Conservation (phyloP, 2,113 vertebrate species). For the Gulo gulo region DNA sequence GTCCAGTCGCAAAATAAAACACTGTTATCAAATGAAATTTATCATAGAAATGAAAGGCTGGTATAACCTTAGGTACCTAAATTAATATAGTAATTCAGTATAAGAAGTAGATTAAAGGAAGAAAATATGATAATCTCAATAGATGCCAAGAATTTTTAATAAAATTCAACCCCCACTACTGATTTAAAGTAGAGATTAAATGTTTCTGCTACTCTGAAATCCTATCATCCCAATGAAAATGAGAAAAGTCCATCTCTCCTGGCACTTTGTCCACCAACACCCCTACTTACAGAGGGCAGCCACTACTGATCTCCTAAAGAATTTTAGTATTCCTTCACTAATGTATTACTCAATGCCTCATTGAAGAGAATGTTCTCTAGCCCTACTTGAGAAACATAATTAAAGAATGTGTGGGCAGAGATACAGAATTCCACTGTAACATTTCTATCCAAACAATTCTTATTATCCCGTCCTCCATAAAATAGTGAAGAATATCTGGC, state of each 20-base stretch:
- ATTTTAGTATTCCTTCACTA: background rate
- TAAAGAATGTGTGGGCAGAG: background rate
- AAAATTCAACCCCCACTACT: background rate
- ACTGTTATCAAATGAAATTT: slow-evolving; percentile 20
- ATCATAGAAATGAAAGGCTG: slow-evolving; percentile 11
- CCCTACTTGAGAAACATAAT: background rate
- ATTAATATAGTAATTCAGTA: slow-evolving; percentile 8
- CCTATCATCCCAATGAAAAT: background rate
- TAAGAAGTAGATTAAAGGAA: slow-evolving; percentile 25
- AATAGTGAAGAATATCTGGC: background rate
- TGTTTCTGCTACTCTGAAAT: background rate
- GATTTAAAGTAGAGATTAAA: slow-evolving; percentile 1
- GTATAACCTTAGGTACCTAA: background rate
- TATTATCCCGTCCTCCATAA: background rate
- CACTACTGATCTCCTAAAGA: background rate
- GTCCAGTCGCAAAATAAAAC: slow-evolving; percentile 30
- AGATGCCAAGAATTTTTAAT: slow-evolving; percentile 22
- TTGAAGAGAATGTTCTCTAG: background rate
- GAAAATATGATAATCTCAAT: slow-evolving; percentile 9
- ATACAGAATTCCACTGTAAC: background rate
- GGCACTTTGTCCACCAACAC: background rate
- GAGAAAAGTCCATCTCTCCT: background rate
- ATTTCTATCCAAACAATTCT: background rate
- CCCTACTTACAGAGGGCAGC: background rate
- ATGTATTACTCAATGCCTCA: background rate